Evolutionary conservation across 2,888 invertebrate species (phyloP).

Genomic region (Cephus pygmeus): DNA sequence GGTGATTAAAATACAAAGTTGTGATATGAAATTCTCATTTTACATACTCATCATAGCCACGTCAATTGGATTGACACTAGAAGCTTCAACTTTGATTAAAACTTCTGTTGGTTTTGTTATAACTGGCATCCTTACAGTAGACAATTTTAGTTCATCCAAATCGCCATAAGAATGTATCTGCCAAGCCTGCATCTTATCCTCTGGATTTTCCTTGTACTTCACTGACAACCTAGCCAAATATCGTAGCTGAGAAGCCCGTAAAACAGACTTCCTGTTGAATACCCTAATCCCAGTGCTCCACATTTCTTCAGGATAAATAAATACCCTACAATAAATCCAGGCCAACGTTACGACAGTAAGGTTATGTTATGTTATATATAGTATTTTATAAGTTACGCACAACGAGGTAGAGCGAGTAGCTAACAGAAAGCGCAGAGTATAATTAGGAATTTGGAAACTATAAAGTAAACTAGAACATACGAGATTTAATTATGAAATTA

Average conservation of each 20-base stretch:
- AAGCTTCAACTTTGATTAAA: constrained; percentile 82
- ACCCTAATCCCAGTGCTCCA: not conserved
- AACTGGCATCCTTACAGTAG: constrained; percentile 74
- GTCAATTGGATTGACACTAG: constrained; percentile 95
- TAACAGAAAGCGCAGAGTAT: not conserved
- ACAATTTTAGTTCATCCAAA: constrained; percentile 73
- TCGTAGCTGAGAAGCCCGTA: not conserved
- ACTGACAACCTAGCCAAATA: not conserved
- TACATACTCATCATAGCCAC: constrained; percentile 80
- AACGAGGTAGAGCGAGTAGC: not conserved
- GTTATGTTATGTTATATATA: not conserved
- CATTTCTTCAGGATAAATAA: not conserved
- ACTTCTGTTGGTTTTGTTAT: constrained; percentile 80
- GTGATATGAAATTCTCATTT: not conserved
- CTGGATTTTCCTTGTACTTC: constrained; percentile 37
- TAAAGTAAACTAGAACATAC: not conserved
- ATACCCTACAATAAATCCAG: not conserved
- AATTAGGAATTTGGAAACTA: not conserved
- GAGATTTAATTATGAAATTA: not conserved
- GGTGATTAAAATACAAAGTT: constrained; percentile 5
- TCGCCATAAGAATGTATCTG: constrained; percentile 84
- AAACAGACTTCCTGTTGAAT: not conserved
- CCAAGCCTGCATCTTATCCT: constrained; percentile 78
- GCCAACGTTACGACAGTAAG: not conserved
- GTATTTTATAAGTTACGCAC: not conserved